Base-by-base conservation (phyloP, 35 echinoderm and acorn worm species). In the Ophioderma brevispina region DNA sequence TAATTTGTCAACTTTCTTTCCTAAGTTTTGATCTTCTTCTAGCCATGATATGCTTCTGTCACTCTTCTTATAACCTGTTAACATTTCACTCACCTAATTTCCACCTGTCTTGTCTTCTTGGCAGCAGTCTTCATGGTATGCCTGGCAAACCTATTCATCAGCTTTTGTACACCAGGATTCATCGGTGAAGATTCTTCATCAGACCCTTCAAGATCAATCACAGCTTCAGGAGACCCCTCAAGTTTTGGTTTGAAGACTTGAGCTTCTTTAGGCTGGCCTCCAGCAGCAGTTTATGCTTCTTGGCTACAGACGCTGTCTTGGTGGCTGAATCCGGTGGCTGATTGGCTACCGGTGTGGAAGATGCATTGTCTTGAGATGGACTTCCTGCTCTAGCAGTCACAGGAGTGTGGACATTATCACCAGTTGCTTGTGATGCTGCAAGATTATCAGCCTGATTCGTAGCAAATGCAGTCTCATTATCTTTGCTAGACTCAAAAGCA, bases 91-190 rank as follows among this genome's bases (percentile, higher is more conserved):
- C 90, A 99, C 97, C 88, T 95, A 36, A 99, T 31, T 93, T 95
- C 87, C 15, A 95, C 97, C 32, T 99, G 90, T 38, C 92, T 84
- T 17, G 79, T 86, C 31, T 63, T 86, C 43, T 81, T 95, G 11
- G 49, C 40, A 21, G 78, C 82, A 55, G 81, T 81, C 36, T 95
- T 95, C 28, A 46, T 88, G 1, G 90, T 90, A 46, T 99, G 97
- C 77, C 88, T 88, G 14, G 80, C 84, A 92, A 99, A 99, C 35
- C 97, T 64, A 55, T 95, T 37, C 93, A 93, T 99, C 77, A 99
- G 38, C 25, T 90, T 87, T 36, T 81, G 37, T 4, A 99, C 35
- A 14, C 97, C 97, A 43, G 79, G 82, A 18, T 88, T 81, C 36
- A 81, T 40, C 18, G 33, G 76, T 17, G 92, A 82, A 1, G 23